Conservation (phyloP, 2,113 vertebrate species). For the Nyctibius bracteatus region DNA sequence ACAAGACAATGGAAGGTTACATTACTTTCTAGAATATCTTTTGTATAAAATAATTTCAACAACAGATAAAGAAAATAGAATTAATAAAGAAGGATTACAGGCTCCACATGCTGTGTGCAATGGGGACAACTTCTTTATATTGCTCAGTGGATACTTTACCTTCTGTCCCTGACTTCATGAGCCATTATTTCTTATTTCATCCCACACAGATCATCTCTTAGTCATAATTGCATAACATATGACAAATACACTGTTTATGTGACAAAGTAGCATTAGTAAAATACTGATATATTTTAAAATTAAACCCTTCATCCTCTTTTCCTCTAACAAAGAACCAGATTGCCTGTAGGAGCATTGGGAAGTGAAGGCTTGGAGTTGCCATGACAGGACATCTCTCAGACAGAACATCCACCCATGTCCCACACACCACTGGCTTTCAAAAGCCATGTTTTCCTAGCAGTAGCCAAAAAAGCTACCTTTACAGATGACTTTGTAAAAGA, state of each 20-base stretch:
- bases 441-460: background rate
- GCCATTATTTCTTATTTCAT: background rate
- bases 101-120: background rate
- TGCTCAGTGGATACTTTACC: background rate
- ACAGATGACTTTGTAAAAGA: background rate
- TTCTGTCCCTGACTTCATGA: background rate
- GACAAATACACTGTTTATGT: background rate
- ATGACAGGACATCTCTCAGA: background rate
- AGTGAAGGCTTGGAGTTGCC: background rate
- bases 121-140: background rate
- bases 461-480: background rate
- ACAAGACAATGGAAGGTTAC: background rate
- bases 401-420: background rate
- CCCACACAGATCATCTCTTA: background rate
- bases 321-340: background rate
- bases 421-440: background rate
- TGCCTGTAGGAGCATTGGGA: background rate
- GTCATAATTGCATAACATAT: background rate
- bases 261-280: background rate
- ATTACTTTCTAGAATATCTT: background rate
- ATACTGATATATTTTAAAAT: background rate
- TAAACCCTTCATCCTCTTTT: background rate
- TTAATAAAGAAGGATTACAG: background rate
- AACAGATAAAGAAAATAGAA: background rate
- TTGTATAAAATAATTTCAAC: background rate